A percentile compares a stretch with the other conserved stretches of the same genome.
Conservation (phyloP, 2,113 vertebrate species). For the Chionis minor region DNA sequence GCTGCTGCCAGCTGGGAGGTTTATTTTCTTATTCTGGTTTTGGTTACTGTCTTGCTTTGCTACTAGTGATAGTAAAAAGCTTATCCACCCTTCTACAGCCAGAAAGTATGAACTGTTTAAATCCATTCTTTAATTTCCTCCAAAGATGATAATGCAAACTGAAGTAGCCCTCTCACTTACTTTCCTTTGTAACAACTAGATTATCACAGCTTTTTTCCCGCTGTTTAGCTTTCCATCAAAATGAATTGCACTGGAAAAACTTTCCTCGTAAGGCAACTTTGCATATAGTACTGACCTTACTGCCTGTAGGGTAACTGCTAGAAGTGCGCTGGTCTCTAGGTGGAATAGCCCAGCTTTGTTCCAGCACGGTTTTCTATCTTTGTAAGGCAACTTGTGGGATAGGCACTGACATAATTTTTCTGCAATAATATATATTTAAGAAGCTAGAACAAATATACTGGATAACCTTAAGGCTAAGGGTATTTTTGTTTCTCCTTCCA, state of each 20-base stretch:
- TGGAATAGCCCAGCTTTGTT: background rate
- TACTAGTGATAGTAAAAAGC: background rate
- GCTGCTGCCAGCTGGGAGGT: background rate
- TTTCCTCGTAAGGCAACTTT: background rate
- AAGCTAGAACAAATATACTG: background rate
- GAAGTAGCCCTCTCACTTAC: background rate
- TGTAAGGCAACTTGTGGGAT: background rate
- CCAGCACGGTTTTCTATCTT: background rate
- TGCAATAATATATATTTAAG: background rate
- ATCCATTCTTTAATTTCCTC: background rate
- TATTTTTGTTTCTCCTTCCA: background rate
- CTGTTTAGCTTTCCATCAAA: background rate
- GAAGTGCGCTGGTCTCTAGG: accelerated
- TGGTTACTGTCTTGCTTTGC: background rate
- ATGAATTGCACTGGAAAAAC: background rate
- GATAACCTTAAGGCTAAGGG: background rate
- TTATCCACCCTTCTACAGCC: background rate
- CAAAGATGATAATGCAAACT: background rate
- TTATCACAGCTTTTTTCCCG: background rate
- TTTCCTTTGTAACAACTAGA: background rate
- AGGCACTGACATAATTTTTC: background rate
- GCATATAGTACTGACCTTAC: background rate
- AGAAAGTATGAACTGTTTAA: background rate
- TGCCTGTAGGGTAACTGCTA: background rate
- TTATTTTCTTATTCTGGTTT: conserved; percentile 45